phyloP scores from a whole-genome alignment of 2,113 vertebrate species.

The Forbesichthys agassizii region DNA sequence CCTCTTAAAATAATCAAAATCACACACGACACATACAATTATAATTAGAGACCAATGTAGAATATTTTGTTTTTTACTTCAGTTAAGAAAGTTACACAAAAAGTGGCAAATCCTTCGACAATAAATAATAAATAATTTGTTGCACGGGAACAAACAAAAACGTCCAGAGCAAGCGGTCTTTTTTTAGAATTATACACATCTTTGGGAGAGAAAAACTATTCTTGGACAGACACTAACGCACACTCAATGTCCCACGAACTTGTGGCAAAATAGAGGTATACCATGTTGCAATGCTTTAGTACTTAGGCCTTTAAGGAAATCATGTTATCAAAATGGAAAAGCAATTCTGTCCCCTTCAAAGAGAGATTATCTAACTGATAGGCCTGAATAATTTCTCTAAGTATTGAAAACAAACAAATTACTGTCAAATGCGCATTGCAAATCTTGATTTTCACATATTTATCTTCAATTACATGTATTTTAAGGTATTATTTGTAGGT shows the following conservation, averaged over 20 bases:
- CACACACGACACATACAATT: constrained; percentile 80
- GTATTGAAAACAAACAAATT: constrained; percentile 56
- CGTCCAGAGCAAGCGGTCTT: constrained; percentile 77
- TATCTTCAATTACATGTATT: constrained; percentile 62
- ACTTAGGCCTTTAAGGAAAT: constrained; percentile 80
- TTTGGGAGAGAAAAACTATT: constrained; percentile 84
- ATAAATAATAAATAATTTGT: constrained; percentile 99
- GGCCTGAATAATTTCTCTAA: constrained; percentile 26
- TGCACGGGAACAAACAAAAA: constrained; percentile 92
- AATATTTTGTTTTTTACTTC: constrained; percentile 85
- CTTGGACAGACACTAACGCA: constrained; percentile 88
- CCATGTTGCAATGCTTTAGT: constrained; percentile 96
- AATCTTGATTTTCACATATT: constrained; percentile 71
- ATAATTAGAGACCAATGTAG: constrained; percentile 85
- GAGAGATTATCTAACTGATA: constrained; percentile 75
- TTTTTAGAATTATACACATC: constrained; percentile 94
- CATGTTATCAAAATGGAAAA: constrained; percentile 68
- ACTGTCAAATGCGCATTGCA: constrained; percentile 73
- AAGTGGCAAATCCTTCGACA: constrained; percentile 95
- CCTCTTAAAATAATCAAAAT: constrained; percentile 63
- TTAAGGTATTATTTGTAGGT: constrained; percentile 43
- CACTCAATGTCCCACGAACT: constrained; percentile 86
- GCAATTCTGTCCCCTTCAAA: constrained; percentile 73
- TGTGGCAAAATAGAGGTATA: constrained; percentile 98
- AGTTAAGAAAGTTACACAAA: constrained; percentile 94